A percentile compares a stretch with the other conserved stretches of the same genome.
phyloP scores from a whole-genome alignment of 2,113 vertebrate genomes.

The Cairina moschata region DNA sequence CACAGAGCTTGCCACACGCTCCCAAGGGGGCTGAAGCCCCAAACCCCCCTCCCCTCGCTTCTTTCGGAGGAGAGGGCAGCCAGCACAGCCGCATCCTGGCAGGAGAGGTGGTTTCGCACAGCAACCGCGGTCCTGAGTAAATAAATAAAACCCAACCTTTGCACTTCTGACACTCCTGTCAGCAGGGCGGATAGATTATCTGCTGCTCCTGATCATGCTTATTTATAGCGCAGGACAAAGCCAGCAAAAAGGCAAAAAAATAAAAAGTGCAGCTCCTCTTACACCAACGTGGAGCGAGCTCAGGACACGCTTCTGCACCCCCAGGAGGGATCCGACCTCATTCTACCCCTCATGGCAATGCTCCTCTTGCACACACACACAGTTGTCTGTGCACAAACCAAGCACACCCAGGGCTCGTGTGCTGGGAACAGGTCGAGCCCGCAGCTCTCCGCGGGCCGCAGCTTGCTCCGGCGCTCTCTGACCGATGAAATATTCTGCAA shows the following conservation, averaged over 20 bases:
- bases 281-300: neutral
- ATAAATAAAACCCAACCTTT: conserved; percentile 2
- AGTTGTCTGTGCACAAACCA: neutral
- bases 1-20: neutral
- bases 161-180: neutral
- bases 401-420: neutral
- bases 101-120: neutral
- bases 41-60: fast-evolving
- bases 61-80: neutral
- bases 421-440: neutral
- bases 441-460: neutral
- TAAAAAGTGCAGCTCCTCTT: neutral
- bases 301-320: neutral
- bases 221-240: neutral
- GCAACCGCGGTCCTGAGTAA: neutral
- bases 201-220: neutral
- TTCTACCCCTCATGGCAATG: fast-evolving
- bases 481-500: neutral
- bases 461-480: neutral
- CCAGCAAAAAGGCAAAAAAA: too few species aligned
- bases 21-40: too few species aligned
- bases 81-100: neutral
- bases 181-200: neutral
- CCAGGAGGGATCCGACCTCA: neutral
- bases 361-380: neutral